phyloP scores from a whole-genome alignment of 2,888 invertebrate genomes.

The Volucella zonaria region DNA sequence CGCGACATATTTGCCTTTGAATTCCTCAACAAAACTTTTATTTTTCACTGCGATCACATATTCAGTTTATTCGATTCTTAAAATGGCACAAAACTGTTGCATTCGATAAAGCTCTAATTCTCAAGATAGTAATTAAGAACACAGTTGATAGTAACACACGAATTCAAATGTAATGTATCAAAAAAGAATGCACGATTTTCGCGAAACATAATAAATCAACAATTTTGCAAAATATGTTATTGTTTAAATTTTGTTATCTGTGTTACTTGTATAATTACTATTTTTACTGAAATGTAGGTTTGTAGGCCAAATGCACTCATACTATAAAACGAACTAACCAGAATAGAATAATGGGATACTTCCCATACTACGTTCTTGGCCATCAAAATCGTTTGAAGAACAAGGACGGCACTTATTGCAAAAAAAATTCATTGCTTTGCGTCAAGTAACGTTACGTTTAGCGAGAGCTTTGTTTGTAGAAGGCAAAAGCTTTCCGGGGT shows the following conservation, averaged over 20 bases:
- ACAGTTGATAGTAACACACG: constrained; percentile 44
- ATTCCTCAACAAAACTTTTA: constrained; percentile 9
- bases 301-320: constrained; percentile 73
- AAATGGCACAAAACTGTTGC: constrained; percentile 63
- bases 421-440: constrained; percentile 17
- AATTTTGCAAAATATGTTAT: constrained; percentile 8
- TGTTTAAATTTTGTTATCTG: constrained; percentile 36
- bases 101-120: constrained; percentile 54
- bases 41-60: constrained; percentile 13
- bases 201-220: background rate
- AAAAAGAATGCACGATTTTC: background rate
- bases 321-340: constrained; percentile 70
- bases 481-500: too few species aligned
- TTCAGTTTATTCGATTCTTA: constrained; percentile 8
- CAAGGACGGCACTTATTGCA: constrained; percentile 80
- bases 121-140: constrained; percentile 36
- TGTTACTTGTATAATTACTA: constrained; percentile 58
- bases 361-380: constrained; percentile 78
- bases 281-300: constrained; percentile 67
- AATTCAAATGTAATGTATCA: too few species aligned
- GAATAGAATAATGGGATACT: constrained; percentile 69
- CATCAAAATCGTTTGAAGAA: constrained; percentile 82
- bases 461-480: too few species aligned
- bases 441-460: constrained; percentile 20
- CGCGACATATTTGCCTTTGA: constrained; percentile 7